Conservation (phyloP, 2,797 vertebrate species). For the Fundulus diaphanus region DNA sequence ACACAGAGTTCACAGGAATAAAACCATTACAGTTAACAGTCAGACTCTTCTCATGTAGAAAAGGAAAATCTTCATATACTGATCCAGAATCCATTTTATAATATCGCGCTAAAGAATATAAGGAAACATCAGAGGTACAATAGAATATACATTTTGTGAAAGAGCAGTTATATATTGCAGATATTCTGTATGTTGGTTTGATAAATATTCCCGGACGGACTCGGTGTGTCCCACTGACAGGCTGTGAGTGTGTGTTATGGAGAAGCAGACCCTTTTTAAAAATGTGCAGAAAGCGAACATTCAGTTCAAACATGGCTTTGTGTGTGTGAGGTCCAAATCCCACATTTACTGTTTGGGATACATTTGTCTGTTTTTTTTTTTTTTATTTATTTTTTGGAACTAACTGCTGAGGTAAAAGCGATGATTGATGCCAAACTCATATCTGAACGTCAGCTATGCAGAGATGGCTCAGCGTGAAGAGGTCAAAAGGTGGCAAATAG, state of each 20-base stretch:
- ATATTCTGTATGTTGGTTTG: constrained; percentile 61
- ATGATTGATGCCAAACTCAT: background rate
- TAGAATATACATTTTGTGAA: constrained; percentile 61
- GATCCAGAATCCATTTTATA: constrained; percentile 62
- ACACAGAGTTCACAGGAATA: constrained; percentile 60
- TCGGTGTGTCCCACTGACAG: constrained; percentile 31
- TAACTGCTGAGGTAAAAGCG: constrained; percentile 17
- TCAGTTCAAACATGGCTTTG: constrained; percentile 68
- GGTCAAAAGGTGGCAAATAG: background rate
- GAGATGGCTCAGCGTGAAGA: constrained; percentile 17
- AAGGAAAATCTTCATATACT: constrained; percentile 62
- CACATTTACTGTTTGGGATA: constrained; percentile 13
- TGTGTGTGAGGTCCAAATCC: constrained; percentile 37
- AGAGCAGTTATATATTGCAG: constrained; percentile 66
- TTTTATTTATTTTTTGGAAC: background rate
- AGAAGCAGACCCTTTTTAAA: constrained; percentile 41
- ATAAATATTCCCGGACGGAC: constrained; percentile 45
- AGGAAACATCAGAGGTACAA: constrained; percentile 66
- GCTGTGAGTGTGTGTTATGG: constrained; percentile 12
- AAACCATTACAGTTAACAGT: constrained; percentile 78
- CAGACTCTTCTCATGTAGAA: constrained; percentile 55
- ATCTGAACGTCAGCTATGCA: background rate
- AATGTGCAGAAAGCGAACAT: constrained; percentile 62
- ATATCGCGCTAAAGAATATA: constrained; percentile 61
- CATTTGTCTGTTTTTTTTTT: background rate